phyloP scores from a whole-genome alignment of 2,113 vertebrate genomes.

The Motacilla tschutschensis region DNA sequence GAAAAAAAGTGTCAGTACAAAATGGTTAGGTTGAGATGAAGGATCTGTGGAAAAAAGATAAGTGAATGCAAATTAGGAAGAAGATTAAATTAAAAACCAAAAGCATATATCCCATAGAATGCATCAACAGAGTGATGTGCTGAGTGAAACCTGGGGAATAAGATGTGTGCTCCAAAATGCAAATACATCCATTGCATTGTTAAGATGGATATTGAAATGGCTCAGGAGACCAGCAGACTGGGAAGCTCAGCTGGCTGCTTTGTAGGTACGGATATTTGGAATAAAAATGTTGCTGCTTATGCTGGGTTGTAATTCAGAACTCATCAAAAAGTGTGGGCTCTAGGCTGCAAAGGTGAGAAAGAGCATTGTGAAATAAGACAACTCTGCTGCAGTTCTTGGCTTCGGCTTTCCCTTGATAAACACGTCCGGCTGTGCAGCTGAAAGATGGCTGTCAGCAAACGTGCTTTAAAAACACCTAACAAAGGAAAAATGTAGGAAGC shows the following conservation, averaged over 20 bases:
- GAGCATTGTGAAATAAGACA: not conserved
- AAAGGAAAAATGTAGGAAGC: not conserved
- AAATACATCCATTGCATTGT: constrained; percentile 21
- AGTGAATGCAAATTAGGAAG: constrained; percentile 49
- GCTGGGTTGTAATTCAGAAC: not conserved
- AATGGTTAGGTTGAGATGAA: constrained; percentile 33
- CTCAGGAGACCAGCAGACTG: constrained; percentile 15
- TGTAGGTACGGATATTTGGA: not conserved
- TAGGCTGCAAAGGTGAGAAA: not conserved
- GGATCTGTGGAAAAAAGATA: constrained; percentile 47
- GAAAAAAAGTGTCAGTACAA: constrained; percentile 23
- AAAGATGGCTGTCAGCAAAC: not conserved
- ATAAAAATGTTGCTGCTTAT: not conserved
- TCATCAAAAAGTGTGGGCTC: not conserved
- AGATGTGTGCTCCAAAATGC: constrained; percentile 36
- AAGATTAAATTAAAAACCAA: constrained; percentile 44
- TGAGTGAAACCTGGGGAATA: constrained; percentile 40
- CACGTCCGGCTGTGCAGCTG: not conserved
- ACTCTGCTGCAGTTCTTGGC: not conserved
- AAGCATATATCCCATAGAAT: constrained; percentile 26
- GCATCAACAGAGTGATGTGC: constrained; percentile 15
- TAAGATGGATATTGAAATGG: constrained; percentile 19
- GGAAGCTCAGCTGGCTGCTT: constrained; percentile 17
- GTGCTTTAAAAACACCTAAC: not conserved
- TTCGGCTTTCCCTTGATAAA: not conserved